Percentiles rank a stretch among this genome's conserved stretches.
These are phyloP conservation scores for Lithophane semibrunnea DNA, from an alignment of 2,888 invertebrate species.

Conservation along the genomic window DNA sequence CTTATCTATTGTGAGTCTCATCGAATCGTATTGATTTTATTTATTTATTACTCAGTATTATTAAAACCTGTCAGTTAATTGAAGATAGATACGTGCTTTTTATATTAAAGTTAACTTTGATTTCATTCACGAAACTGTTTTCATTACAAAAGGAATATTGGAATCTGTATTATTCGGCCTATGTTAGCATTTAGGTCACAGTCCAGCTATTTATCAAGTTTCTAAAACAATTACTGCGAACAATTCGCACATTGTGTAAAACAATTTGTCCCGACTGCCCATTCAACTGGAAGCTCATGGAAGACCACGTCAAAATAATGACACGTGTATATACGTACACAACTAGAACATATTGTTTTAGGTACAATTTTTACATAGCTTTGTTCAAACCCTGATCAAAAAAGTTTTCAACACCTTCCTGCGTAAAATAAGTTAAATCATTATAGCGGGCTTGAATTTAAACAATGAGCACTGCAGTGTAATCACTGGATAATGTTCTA, in stretches of 20 bases:
- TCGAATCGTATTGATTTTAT: background rate
- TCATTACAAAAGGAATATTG: background rate
- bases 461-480: background rate
- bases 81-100: too few species aligned
- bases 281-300: slow-evolving; percentile 8
- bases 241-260: background rate
- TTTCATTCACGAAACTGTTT: background rate
- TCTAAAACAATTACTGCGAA: background rate
- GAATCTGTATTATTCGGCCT: background rate
- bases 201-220: background rate
- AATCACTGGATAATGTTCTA: background rate
- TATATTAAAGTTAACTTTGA: background rate
- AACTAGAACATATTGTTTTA: background rate
- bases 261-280: background rate
- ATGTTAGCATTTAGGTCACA: background rate
- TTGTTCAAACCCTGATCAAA: background rate
- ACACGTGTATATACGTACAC: background rate
- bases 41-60: background rate
- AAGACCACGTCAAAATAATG: slow-evolving; percentile 7
- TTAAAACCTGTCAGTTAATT: background rate
- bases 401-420: background rate
- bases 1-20: background rate
- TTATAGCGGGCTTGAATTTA: too few species aligned
- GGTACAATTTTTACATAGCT: background rate
- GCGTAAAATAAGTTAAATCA: background rate